Evolutionary conservation across 2,797 vertebrate species (phyloP).

Genomic region (Acanthurus lineatus): DNA sequence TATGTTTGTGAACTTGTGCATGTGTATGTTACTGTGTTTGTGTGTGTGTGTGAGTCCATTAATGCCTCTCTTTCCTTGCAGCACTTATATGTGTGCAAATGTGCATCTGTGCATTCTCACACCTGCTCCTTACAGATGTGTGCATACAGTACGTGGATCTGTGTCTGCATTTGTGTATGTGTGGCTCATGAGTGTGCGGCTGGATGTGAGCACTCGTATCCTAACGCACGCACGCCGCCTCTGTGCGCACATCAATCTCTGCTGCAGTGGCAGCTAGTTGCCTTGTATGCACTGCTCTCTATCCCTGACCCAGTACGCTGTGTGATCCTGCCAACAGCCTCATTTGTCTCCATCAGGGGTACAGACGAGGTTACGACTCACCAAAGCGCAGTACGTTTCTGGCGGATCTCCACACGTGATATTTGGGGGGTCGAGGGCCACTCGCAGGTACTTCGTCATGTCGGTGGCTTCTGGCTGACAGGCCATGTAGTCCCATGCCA

Average conservation of each 20-base stretch:
- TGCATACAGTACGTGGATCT: not conserved
- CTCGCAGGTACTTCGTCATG: constrained; percentile 97
- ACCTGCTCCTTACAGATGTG: constrained; percentile 1
- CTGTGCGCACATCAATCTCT: constrained; percentile 72
- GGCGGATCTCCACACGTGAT: constrained; percentile 98
- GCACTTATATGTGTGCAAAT: not conserved
- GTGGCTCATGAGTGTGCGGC: not conserved
- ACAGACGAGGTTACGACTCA: constrained; percentile 87
- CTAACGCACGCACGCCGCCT: constrained; percentile 25
- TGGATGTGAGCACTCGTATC: constrained; percentile 44
- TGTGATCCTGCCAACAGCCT: constrained; percentile 74
- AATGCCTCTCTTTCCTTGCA: not conserved
- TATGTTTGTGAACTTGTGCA: not conserved
- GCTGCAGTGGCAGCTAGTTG: constrained; percentile 38
- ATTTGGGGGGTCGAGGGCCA: constrained; percentile 95
- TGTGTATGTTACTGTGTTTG: not conserved
- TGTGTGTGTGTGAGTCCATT: too few species aligned
- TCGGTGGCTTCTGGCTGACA: constrained; percentile 98
- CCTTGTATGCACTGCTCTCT: constrained; percentile 58
- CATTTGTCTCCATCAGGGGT: constrained; percentile 82
- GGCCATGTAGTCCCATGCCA: constrained; percentile 99
- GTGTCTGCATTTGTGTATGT: not conserved
- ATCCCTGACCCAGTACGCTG: constrained; percentile 78
- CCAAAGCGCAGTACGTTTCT: constrained; percentile 98
- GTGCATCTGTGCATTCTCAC: constrained; percentile 7